A percentile compares a stretch with the other conserved stretches of the same genome.
These are phyloP conservation scores for Chironomus riparius DNA, from an alignment of 2,888 invertebrate species.

Conservation along the genomic window DNA sequence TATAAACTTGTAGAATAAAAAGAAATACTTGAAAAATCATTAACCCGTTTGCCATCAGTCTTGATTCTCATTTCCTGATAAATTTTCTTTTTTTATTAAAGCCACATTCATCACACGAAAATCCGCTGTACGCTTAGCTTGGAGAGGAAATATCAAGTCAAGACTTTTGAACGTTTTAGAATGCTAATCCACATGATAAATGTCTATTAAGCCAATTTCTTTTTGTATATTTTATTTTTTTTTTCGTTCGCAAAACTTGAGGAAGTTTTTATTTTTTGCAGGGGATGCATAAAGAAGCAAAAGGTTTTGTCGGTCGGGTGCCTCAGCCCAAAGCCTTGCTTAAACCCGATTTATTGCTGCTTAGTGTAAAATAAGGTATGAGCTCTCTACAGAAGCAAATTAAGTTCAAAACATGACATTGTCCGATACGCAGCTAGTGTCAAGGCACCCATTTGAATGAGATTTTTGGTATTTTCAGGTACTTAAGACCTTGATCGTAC, in stretches of 20 bases:
- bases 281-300: too few relatives aligned
- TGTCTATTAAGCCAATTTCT: conserved; percentile 26
- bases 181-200: conserved; percentile 21
- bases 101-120: background rate
- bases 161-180: background rate
- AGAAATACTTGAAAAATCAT: background rate
- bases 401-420: too few relatives aligned
- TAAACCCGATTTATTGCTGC: too few relatives aligned
- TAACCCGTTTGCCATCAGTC: background rate
- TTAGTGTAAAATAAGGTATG: too few relatives aligned
- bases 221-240: too few relatives aligned
- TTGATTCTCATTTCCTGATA: background rate
- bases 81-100: background rate
- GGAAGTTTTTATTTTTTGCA: background rate
- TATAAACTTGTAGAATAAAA: background rate
- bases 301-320: too few relatives aligned
- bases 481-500: too few relatives aligned
- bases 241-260: background rate
- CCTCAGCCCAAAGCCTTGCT: too few relatives aligned
- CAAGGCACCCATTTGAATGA: too few relatives aligned
- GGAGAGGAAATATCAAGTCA: background rate
- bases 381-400: too few relatives aligned
- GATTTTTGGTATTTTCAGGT: too few relatives aligned
- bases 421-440: too few relatives aligned
- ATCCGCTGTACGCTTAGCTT: background rate